Evolutionary conservation across 1,140 invertebrate species (phyloP).

Genomic region (Amphibalanus amphitrite): DNA sequence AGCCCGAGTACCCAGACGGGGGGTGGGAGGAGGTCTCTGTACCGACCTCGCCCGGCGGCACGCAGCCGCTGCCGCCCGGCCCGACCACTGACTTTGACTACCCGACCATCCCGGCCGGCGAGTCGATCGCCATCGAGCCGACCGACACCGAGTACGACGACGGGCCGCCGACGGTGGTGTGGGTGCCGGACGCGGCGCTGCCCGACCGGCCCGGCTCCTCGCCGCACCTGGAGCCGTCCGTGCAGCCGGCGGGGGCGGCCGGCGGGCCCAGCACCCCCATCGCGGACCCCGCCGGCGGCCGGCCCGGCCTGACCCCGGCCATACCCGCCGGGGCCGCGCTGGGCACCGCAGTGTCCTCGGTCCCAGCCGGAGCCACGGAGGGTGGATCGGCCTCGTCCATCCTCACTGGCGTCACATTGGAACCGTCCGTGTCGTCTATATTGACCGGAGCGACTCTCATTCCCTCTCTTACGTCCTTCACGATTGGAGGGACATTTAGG

Average conservation of each 20-base stretch:
- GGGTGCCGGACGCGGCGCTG: not conserved
- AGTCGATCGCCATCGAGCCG: not conserved
- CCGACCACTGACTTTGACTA: not conserved
- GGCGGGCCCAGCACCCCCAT: no score
- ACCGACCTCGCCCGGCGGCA: not conserved
- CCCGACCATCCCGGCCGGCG: not conserved
- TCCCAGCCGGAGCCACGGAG: no score
- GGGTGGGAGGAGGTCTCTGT: no score
- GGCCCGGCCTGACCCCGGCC: no score
- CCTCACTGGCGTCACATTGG: not conserved
- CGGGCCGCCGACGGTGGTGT: not conserved
- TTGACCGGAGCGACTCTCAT: not conserved
- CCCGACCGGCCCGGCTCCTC: no score
- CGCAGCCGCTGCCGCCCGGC: no score
- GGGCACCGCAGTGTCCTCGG: no score
- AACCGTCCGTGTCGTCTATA: not conserved
- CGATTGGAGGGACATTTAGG: not conserved
- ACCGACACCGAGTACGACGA: not conserved
- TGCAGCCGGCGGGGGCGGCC: no score
- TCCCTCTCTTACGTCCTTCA: not conserved
- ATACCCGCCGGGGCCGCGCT: no score
- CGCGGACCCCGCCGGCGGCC: no score
- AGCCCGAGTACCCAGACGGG: not conserved
- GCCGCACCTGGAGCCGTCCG: no score
- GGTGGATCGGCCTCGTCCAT: no score